Base-by-base conservation (phyloP, 2,113 vertebrate species). In the Myocastor coypus region DNA sequence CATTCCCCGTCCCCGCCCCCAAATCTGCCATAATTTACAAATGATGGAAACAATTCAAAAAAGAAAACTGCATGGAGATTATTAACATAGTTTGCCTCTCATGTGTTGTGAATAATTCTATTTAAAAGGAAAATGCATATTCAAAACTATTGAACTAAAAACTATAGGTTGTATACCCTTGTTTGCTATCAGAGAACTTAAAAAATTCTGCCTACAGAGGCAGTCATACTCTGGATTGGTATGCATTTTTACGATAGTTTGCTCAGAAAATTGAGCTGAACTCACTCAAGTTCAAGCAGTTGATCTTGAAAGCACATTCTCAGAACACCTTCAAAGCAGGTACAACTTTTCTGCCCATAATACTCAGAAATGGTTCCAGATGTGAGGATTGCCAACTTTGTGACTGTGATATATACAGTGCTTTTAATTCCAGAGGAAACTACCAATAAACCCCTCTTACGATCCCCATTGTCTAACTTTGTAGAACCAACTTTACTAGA, bases 81-180 rank as follows among this genome's bases (percentile, higher is more conserved):
- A 52, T 13, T 12, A 12, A 52, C 12, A 52, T 12, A 52, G 52
- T 52, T 52, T 87, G 30, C 78, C 98, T 98, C 77, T 96, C 95
- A 98, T 97, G 94, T 75, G 94, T 98, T 92, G 94, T 85, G 32
- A 77, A 84, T 24, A 46, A 46, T 46, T 73, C 22, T 71, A 24
- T 87, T 92, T 95, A 32, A 87, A 57, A 95, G 87, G 24, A 78
- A 80, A 89, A 63, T 2, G 5, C 17, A 66, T 59, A 85, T 20
- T 86, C 37, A 85, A 63, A 92, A 11, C 59, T 75, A 89, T 90
- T 90, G 42, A 40, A 8, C 28, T 85, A 22, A 30, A 81, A 77
- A 63, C 40, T 57, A 10, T 75, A 55, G 68, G 63, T 87, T 88
- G 17, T 84, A 88, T 92, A 84, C 50, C 83, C 91, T 28, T 80